A percentile compares a stretch with the other conserved stretches of the same genome.
Conservation (phyloP, 2,888 invertebrate species). For the Lithophane ornitopus region DNA sequence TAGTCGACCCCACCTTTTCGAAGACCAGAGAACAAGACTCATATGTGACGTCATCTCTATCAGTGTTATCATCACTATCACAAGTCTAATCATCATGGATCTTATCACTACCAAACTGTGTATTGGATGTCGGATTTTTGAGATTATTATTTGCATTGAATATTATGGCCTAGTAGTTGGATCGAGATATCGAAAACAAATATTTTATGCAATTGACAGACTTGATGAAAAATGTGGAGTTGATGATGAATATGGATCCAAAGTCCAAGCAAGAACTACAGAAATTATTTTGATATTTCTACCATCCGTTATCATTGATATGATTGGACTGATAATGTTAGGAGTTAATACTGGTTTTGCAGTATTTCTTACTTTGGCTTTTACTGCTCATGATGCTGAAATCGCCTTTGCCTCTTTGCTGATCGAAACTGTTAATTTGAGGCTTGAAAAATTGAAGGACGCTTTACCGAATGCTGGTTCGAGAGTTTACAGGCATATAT, state of each 20-base stretch:
- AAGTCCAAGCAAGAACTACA: conserved; percentile 55
- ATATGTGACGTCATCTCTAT: conserved; percentile 70
- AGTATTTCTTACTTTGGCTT: conserved; percentile 68
- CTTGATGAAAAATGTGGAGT: conserved; percentile 76
- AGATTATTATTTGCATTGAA: conserved; percentile 61
- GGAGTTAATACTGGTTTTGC: conserved; percentile 55
- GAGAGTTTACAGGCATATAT: conserved; percentile 76
- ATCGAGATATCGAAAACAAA: conserved; percentile 63
- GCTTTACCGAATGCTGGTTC: conserved; percentile 68
- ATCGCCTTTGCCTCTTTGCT: conserved; percentile 74
- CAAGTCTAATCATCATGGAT: conserved; percentile 60
- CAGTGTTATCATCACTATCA: conserved; percentile 41
- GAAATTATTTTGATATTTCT: conserved; percentile 57
- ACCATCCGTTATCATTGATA: conserved; percentile 70
- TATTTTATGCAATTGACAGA: conserved; percentile 68
- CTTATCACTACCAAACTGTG: conserved; percentile 52
- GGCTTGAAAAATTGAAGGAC: conserved; percentile 70
- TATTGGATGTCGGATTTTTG: conserved; percentile 60
- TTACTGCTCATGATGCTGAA: conserved; percentile 80
- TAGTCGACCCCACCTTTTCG: conserved; percentile 75
- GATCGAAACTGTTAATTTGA: conserved; percentile 76
- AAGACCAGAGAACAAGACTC: conserved; percentile 53
- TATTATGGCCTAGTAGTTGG: conserved; percentile 60
- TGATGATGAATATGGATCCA: conserved; percentile 60
- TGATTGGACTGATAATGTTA: conserved; percentile 65